Evolutionary conservation across 2,888 invertebrate genomes (phyloP), one percentile per base, ranked within the genome.

Genomic region (Reticulitermes lucifugus): DNA sequence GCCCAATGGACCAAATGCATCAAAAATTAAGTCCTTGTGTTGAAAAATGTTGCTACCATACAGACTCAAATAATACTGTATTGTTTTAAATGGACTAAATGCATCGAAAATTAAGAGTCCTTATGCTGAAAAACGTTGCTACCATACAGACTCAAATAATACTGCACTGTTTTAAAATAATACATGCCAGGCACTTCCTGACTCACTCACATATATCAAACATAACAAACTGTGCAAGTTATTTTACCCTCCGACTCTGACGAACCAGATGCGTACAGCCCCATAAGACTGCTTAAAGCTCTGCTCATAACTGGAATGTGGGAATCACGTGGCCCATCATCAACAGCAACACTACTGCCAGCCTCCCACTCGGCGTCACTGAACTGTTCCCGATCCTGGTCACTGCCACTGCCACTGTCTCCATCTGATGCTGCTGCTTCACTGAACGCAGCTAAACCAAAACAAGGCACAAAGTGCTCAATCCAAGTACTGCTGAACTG

Each of bases 321-420:
- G 7, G 25, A 41, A 21, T n/a, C 9, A 60, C 9, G 10, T 21
- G 43, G 41, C 41, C 0, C 4, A 35, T 35, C 35, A 35, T 35
- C 35, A 35, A 35, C 35, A 35, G 51, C 25, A 51, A 43, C 41
- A 41, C 25, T 73, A 9, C 5, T n/a, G n/a, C n/a, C n/a, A 59
- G n/a, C n/a, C 79, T 86, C 83, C 87, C 87, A 87, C 79, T 88
- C 88, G 1, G 87, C 86, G 71, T 88, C 88, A 86, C 87, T 88
- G 85, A 88, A 88, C 18, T 86, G 71, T n/a, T 87, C 85, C 29
- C 81, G 9, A 41, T 59, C 71, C 18, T 21, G 18, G 18, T 21
- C 60, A 29, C 21, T 29, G 60, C 35, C 12, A 43, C 21, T 25
- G 10, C 35, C 12, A 43, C 21, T 25, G 10, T 71, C 70, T 73